Evolutionary conservation across 2,113 vertebrate genomes (phyloP).

Genomic region (Mystacornis crossleyi): DNA sequence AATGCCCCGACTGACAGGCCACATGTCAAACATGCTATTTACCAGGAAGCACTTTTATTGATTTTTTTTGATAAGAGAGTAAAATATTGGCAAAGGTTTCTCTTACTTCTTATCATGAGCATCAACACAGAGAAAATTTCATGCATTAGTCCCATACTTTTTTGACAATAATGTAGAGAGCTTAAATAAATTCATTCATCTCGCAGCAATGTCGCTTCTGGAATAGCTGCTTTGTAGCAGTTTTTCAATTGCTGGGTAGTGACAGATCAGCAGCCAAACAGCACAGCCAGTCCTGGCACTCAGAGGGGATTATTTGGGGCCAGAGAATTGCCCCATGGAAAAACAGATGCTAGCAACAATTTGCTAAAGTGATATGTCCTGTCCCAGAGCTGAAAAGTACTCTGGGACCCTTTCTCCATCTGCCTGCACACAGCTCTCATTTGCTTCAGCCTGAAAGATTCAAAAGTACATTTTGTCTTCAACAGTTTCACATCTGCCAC

Average conservation of each 20-base stretch:
- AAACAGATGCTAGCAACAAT: not conserved
- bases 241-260: not conserved
- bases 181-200: not conserved
- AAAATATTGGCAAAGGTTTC: constrained; percentile 51
- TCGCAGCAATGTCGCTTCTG: not conserved
- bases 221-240: not conserved
- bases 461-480: not conserved
- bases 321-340: not conserved
- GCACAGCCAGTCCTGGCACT: constrained; percentile 5
- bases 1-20: not conserved
- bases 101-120: not conserved
- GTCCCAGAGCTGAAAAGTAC: not conserved
- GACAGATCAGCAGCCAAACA: constrained; percentile 25
- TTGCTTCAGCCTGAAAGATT: not conserved
- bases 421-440: not conserved
- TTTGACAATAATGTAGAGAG: not conserved
- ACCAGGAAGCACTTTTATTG: constrained; percentile 41
- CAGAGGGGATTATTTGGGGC: not conserved
- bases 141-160: not conserved
- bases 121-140: constrained; percentile 12
- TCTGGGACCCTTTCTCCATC: not conserved
- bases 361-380: not conserved
- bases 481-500: not conserved
- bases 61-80: constrained; percentile 37
- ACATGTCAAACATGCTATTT: constrained; percentile 24